These are phyloP conservation scores for Stichopus chloronotus DNA, from an alignment of 35 echinoderm and acorn worm genomes.

Conservation along the genomic window DNA sequence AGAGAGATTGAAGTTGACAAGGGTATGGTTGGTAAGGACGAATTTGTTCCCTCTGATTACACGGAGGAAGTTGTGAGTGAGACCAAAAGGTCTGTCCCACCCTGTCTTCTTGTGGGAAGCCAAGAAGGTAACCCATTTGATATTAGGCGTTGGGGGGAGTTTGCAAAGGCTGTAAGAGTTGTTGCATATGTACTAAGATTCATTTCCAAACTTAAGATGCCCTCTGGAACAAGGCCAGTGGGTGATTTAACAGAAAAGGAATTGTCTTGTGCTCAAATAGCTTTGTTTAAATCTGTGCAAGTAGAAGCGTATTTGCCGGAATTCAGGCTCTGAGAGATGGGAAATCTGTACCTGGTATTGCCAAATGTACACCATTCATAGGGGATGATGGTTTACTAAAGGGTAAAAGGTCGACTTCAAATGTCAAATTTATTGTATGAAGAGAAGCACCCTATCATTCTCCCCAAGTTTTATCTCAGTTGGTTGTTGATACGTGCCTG, in stretches of 20 bases:
- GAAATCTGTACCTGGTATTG: not conserved
- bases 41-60: not conserved
- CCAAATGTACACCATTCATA: not conserved
- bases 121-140: slow-evolving; percentile 37
- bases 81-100: not conserved
- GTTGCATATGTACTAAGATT: slow-evolving; percentile 31
- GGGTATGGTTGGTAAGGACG: not conserved
- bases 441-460: too few species aligned
- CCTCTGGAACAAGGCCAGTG: not conserved
- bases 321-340: not conserved
- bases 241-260: not conserved
- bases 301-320: slow-evolving; percentile 32
- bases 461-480: not conserved
- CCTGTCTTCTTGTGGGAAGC: slow-evolving; percentile 30
- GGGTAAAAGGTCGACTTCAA: slow-evolving; percentile 19
- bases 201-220: slow-evolving; percentile 3
- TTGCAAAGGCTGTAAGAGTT: slow-evolving; percentile 39
- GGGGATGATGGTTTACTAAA: slow-evolving; percentile 27
- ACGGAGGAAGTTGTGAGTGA: not conserved
- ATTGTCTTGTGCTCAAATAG: not conserved
- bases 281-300: slow-evolving; percentile 32
- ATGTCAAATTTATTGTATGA: not conserved
- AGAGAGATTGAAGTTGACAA: slow-evolving; percentile 19
- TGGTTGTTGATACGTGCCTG: not conserved
- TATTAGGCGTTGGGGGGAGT: slow-evolving; percentile 11